phyloP scores from a whole-genome alignment of 2,888 invertebrate genomes.

The Smittia sp. region DNA sequence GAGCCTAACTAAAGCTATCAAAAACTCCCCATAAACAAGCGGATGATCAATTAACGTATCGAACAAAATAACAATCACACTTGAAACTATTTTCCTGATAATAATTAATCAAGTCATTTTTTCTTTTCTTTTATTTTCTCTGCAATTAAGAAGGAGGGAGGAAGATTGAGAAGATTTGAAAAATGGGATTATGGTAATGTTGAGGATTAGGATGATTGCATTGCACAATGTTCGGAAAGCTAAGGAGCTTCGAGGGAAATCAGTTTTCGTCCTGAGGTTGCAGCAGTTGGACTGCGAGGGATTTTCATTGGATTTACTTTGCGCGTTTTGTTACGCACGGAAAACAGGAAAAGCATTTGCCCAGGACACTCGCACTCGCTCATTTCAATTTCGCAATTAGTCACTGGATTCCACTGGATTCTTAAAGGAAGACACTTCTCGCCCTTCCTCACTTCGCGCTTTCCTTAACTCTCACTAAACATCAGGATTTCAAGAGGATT shows the following conservation, averaged over 20 bases:
- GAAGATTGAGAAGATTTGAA: background rate
- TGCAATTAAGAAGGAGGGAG: conserved; percentile 14
- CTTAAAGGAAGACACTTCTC: background rate
- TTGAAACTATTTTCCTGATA: conserved; percentile 13
- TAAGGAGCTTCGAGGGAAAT: background rate
- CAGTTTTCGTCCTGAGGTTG: no score
- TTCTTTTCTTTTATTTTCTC: conserved; percentile 20
- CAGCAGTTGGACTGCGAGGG: conserved; percentile 12
- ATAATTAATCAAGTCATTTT: conserved; percentile 16
- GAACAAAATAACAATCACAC: background rate
- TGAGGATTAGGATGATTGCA: background rate
- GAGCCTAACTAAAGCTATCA: background rate
- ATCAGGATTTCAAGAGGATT: conserved; percentile 5
- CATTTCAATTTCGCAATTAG: background rate
- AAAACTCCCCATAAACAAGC: background rate
- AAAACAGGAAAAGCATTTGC: background rate
- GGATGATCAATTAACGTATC: background rate
- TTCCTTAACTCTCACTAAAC: background rate
- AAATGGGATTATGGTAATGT: background rate
- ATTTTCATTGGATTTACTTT: conserved; percentile 4
- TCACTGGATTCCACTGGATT: background rate
- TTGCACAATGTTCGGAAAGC: background rate
- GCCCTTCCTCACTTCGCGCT: background rate
- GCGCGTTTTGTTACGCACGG: background rate
- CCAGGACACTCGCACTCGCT: background rate